These are phyloP conservation scores for Nineta flava DNA, from an alignment of 2,888 invertebrate species.

Conservation along the genomic window DNA sequence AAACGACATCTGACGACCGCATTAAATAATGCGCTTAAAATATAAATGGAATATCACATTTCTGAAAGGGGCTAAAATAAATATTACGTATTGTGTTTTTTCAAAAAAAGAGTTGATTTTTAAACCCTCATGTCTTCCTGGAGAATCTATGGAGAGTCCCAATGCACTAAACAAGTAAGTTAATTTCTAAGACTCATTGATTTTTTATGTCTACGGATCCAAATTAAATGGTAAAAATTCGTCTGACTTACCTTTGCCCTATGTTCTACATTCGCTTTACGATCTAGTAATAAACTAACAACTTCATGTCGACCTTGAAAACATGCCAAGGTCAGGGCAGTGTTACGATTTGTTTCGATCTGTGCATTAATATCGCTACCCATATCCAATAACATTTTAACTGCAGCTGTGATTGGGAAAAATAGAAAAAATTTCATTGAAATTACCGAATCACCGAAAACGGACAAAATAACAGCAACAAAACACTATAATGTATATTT, in stretches of 20 bases:
- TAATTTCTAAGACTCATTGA: no score
- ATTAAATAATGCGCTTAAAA: no score
- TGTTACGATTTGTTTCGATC: conserved; percentile 98
- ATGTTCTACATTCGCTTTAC: conserved; percentile 97
- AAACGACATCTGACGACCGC: no score
- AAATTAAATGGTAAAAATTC: neutral
- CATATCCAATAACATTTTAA: conserved; percentile 86
- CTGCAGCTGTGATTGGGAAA: conserved; percentile 71
- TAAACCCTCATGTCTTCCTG: no score
- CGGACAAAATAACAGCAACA: neutral
- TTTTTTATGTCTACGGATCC: neutral
- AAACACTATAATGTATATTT: no score
- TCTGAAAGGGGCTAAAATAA: no score
- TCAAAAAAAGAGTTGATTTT: no score
- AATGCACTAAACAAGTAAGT: no score
- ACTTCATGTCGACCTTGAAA: conserved; percentile 99
- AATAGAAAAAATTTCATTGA: neutral
- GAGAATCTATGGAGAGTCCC: no score
- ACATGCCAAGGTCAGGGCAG: conserved; percentile 94
- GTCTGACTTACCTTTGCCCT: conserved; percentile 61
- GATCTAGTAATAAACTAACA: conserved; percentile 85
- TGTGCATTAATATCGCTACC: conserved; percentile 99
- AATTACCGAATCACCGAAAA: neutral
- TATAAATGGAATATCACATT: no score
- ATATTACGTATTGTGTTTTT: no score